A percentile compares a stretch with the other conserved stretches of the same genome.
Evolutionary conservation across 53 echinoderm and acorn worm species (phyloP).

Genomic region (Henricia sp.): DNA sequence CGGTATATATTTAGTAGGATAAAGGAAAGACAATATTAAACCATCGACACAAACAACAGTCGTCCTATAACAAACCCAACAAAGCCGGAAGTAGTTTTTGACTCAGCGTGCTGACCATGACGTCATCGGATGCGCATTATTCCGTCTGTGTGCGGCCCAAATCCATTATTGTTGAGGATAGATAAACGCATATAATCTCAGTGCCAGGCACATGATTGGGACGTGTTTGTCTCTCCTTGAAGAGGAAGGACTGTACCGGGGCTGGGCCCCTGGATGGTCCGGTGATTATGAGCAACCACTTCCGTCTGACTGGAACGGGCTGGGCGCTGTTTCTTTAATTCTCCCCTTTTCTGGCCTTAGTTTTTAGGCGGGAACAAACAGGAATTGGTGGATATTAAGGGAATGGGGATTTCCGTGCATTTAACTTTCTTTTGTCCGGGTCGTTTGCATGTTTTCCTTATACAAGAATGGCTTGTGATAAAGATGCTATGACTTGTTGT

Average conservation of each 20-base stretch:
- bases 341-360: neutral
- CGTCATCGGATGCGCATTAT: slow-evolving; percentile 59
- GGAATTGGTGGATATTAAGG: slow-evolving; percentile 35
- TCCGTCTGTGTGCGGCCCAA: slow-evolving; percentile 30
- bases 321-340: slow-evolving; percentile 20
- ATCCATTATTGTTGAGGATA: slow-evolving; percentile 58
- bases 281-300: slow-evolving; percentile 35
- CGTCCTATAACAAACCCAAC: neutral
- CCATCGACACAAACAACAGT: neutral
- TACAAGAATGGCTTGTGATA: no score
- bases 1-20: no score
- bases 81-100: slow-evolving; percentile 55
- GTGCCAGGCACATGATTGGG: slow-evolving; percentile 43
- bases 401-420: slow-evolving; percentile 51
- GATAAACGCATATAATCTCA: slow-evolving; percentile 45
- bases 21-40: no score
- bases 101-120: slow-evolving; percentile 56
- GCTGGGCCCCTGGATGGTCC: slow-evolving; percentile 52
- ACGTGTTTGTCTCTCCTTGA: slow-evolving; percentile 14
- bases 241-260: slow-evolving; percentile 20
- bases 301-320: slow-evolving; percentile 13
- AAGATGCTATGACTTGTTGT: no score
- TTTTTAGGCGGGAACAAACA: slow-evolving; percentile 20
- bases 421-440: slow-evolving; percentile 10
- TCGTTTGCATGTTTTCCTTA: no score